Evolutionary conservation across 2,888 invertebrate species (phyloP), one percentile per base, ranked within the genome.

Genomic region (Volucella zonaria): DNA sequence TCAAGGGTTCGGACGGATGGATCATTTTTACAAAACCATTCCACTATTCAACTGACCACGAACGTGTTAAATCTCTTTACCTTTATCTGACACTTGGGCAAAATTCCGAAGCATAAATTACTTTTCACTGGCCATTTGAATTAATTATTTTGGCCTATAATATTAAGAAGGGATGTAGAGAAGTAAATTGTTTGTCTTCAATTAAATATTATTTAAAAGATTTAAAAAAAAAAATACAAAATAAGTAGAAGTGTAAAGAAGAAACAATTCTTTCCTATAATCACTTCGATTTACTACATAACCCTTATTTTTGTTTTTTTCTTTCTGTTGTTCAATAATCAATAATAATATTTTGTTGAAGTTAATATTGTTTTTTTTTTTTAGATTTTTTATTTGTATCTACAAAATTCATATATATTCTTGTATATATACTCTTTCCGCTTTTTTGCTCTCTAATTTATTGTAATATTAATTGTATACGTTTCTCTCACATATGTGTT

Each of bases 391-490:
- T 64, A 68, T 81, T 81, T 77, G 58, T 85, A 81, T 85, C 81
- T 85, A 81, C 81, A 85, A 81, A 85, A 81, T 73, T 64, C 79
- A 79, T 83, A 74, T 58, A 80, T 62, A 23, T 80, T 56, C 43
- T 14, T 66, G 71, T 67, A 31, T 75, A 59, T 75, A 68, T 70
- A 67, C 56, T 54, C 42, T 62, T 49, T 31, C 31, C 31, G 6
- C 1, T 31, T 52, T 82, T 62, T 58, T 42, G 54, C 51, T 68
- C 78, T 58, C 58, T 82, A 73, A 77, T 82, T 81, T 85, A 85
- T 81, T 81, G 77, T 85, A 73, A 81, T 81, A 77, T 76, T 85
- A 85, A 85, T 85, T 85, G 85, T 85, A 85, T 85, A 85, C 85
- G 85, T 85, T 85, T 73, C 85, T 85, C 81, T 85, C 85, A 85